Evolutionary conservation across 2,113 vertebrate species (phyloP).

Genomic region (Clupea harengus): DNA sequence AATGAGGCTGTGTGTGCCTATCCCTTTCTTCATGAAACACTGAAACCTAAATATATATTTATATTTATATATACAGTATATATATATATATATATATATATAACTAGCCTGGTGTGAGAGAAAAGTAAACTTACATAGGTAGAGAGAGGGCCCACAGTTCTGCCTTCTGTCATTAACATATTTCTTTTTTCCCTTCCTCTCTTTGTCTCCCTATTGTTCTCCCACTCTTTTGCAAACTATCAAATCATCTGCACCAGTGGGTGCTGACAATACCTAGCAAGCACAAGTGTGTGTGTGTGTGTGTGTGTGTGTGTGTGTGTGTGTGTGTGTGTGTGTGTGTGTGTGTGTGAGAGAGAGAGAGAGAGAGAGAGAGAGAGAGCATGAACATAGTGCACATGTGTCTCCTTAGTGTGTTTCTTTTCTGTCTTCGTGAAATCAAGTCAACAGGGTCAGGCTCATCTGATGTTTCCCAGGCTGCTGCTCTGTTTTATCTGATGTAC

Average conservation of each 20-base stretch:
- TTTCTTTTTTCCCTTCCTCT: not conserved
- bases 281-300: slow-evolving; percentile 24
- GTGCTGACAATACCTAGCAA: slow-evolving; percentile 63
- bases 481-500: slow-evolving; percentile 68
- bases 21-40: not conserved
- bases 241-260: slow-evolving; percentile 67
- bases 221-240: slow-evolving; percentile 12
- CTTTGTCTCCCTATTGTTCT: not conserved
- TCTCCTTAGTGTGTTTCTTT: slow-evolving; percentile 23
- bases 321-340: slow-evolving; percentile 32
- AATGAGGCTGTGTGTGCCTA: not conserved
- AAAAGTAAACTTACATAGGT: not conserved
- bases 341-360: not conserved
- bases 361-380: not conserved
- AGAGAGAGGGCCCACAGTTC: not conserved
- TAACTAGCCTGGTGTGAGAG: too few relatives aligned
- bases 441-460: slow-evolving; percentile 60
- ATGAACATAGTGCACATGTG: not conserved
- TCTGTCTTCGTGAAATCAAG: slow-evolving; percentile 56
- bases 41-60: too few relatives aligned
- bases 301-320: slow-evolving; percentile 54
- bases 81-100: too few relatives aligned
- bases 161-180: not conserved
- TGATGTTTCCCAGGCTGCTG: slow-evolving; percentile 68
- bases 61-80: too few relatives aligned